Base-by-base conservation (phyloP, 2,113 vertebrate genomes). In the Tenebrosternarchus preto region DNA sequence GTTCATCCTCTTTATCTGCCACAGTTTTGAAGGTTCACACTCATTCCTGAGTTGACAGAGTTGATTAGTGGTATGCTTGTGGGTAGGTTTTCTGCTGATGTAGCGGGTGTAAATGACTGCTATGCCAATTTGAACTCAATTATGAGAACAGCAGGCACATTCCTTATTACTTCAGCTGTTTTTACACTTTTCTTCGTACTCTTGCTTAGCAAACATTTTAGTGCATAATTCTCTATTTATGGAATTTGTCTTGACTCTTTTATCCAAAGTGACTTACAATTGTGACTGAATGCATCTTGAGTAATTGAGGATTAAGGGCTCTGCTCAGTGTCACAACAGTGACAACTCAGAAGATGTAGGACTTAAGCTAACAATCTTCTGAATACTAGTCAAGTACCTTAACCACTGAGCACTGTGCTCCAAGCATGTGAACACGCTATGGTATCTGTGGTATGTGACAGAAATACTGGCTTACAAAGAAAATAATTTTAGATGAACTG, bases 1-100 rank as follows among this genome's bases (percentile, higher is more conserved):
- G n/a, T 57, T 77, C 78, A 86, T 83, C 55, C 66, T 59, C 75
- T 80, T 76, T 46, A 76, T 46, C 71, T 76, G 53, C 20, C 63
- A 53, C 60, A 27, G 31, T 39, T 27, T 75, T 55, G 6, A 12
- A 46, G 36, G 59, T 4, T 55, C 50, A 12, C 24, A 33, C 16
- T 12, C 20, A 50, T 22, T 71, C 73, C 50, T 60, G 61, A 27
- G 63, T 57, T 75, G 73, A 57, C 59, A 82, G 75, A 24, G 24
- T 7, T 56, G 69, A 76, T 20, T 69, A 80, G 73, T 63, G 72
- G 22, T 66, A 22, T 27, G 68, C 39, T 57, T 25, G 66, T 31
- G 67, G 75, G 67, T 17, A 53, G 59, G 5, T 19, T 78, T 82
- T 69, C 29, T 60, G n/a, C 73, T 73, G 4, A 39, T 77, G 5